Percentiles rank a stretch among this genome's conserved stretches.
Evolutionary conservation across 2,797 vertebrate genomes (phyloP).

Genomic region (Ibycter americanus): DNA sequence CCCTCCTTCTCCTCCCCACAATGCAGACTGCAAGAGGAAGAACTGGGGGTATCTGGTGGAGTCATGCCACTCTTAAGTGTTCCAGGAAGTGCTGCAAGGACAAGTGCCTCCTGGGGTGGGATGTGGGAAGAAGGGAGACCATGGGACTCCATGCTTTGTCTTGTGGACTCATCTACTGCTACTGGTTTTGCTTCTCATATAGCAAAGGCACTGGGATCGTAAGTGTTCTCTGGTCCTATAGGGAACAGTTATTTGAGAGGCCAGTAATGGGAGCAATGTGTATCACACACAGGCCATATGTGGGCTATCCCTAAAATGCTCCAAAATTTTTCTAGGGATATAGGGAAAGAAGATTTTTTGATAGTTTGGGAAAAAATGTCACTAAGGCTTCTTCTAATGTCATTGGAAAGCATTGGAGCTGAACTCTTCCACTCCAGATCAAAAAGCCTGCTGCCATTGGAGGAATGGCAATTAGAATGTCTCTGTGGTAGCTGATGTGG

Average conservation of each 20-base stretch:
- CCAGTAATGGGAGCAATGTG: not conserved
- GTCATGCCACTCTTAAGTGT: not conserved
- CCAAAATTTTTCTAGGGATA: not conserved
- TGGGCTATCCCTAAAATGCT: not conserved
- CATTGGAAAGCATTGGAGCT: not conserved
- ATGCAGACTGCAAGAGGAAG: not conserved
- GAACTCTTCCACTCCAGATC: not conserved
- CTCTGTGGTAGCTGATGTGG: not conserved
- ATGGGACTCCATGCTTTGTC: not conserved
- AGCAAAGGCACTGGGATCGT: not conserved
- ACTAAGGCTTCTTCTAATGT: not conserved
- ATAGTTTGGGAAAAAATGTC: not conserved
- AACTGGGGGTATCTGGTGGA: not conserved
- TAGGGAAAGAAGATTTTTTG: not conserved
- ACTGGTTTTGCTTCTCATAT: not conserved
- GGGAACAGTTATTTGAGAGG: not conserved
- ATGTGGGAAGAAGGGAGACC: not conserved
- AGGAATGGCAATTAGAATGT: not conserved
- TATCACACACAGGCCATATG: not conserved
- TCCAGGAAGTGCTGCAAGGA: not conserved
- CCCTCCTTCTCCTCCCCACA: not conserved
- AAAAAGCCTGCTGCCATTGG: not conserved
- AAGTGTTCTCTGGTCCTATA: not conserved
- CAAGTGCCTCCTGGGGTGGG: not conserved
- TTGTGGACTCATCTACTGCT: not conserved